Evolutionary conservation across 2,113 vertebrate genomes (phyloP).

Genomic region (Etheostoma cragini): DNA sequence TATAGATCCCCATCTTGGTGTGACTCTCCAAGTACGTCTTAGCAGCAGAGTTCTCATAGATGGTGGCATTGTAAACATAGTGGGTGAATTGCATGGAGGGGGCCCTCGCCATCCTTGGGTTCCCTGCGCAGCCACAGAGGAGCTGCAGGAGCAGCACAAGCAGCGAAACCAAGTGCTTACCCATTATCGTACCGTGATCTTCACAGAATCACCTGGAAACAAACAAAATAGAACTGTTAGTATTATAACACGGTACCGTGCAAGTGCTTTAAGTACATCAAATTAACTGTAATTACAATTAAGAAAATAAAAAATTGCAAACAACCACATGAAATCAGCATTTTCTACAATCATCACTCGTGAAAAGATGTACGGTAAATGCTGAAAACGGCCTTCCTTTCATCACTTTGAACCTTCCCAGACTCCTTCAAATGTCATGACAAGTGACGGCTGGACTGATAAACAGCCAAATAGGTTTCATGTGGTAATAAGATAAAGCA

Average conservation of each 20-base stretch:
- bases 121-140: constrained; percentile 86
- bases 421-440: constrained; percentile 47
- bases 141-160: constrained; percentile 88
- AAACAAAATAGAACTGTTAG: constrained; percentile 22
- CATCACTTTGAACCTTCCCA: constrained; percentile 12
- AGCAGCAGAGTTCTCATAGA: constrained; percentile 97
- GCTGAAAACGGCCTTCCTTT: constrained; percentile 17
- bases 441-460: constrained; percentile 49
- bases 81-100: constrained; percentile 90
- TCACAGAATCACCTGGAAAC: constrained; percentile 84
- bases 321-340: not conserved
- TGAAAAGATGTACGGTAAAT: not conserved
- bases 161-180: constrained; percentile 85
- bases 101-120: constrained; percentile 80
- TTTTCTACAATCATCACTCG: not conserved
- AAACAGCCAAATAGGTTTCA: constrained; percentile 54
- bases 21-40: constrained; percentile 96
- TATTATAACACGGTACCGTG: not conserved
- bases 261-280: not conserved
- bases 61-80: constrained; percentile 92
- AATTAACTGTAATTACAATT: not conserved
- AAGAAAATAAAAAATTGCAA: not conserved
- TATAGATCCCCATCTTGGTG: constrained; percentile 94
- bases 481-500: constrained; percentile 55
- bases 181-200: constrained; percentile 88